These are phyloP conservation scores for Alca torda DNA, from an alignment of 2,797 vertebrate genomes.

Conservation along the genomic window DNA sequence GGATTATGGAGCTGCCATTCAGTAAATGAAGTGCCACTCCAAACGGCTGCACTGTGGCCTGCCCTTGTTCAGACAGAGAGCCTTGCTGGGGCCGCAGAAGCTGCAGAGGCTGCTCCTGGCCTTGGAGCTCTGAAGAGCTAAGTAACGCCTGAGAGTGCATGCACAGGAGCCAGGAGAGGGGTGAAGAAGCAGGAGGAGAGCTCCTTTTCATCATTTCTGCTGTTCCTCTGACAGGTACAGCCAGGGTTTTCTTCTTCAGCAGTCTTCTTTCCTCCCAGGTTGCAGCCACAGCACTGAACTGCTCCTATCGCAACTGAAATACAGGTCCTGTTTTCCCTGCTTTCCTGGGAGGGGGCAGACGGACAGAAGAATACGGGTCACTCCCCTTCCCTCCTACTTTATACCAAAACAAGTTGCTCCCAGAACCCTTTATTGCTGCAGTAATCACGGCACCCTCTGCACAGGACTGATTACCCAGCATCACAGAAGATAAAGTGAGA, in stretches of 20 bases:
- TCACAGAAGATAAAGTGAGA: not conserved
- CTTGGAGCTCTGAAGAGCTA: not conserved
- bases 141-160: not conserved
- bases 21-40: conserved; percentile 55
- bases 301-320: not conserved
- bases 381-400: not conserved
- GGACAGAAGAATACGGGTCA: not conserved
- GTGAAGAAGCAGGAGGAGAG: not conserved
- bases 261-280: not conserved
- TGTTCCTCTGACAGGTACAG: not conserved
- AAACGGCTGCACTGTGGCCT: not conserved
- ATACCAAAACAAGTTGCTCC: not conserved
- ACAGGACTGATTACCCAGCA: not conserved
- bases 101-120: not conserved
- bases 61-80: not conserved
- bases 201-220: not conserved
- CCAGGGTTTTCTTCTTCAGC: not conserved
- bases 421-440: not conserved
- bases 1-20: conserved; percentile 45
- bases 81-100: not conserved
- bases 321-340: not conserved
- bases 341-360: not conserved
- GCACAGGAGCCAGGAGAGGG: not conserved
- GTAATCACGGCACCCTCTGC: not conserved
- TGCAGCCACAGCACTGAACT: not conserved